Conservation (phyloP, 23 tunicate genomes). For the Ciona savignyi region DNA sequence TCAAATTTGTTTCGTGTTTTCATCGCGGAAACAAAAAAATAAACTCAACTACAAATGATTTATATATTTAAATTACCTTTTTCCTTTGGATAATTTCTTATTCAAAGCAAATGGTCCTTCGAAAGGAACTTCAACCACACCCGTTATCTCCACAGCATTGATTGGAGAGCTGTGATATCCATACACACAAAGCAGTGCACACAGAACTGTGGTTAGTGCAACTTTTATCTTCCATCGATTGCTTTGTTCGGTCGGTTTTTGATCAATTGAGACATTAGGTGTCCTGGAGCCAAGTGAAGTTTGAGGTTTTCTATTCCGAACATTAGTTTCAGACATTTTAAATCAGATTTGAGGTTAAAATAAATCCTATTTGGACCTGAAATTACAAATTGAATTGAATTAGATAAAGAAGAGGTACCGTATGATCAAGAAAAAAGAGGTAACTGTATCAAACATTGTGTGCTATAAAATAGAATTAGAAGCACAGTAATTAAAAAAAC, state of each 20-base stretch:
- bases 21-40: no score
- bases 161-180: slow-evolving; percentile 33
- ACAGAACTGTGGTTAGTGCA: background rate
- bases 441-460: no score
- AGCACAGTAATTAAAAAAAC: no score
- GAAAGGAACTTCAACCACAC: background rate
- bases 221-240: background rate
- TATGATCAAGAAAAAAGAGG: no score
- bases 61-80: no score
- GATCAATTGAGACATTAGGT: background rate
- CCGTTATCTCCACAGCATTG: slow-evolving; percentile 15
- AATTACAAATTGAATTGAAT: no score
- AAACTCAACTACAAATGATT: no score
- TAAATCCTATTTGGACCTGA: no score
- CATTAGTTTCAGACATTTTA: background rate
- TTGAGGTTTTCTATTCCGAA: background rate
- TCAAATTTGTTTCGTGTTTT: no score
- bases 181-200: background rate
- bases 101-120: slow-evolving; percentile 27
- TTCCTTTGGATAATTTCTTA: slow-evolving; percentile 20
- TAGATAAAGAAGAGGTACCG: no score
- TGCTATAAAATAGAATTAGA: no score
- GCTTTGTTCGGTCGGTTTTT: background rate
- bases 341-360: no score
- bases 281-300: background rate